Evolutionary conservation across 2,888 invertebrate genomes (phyloP).

Genomic region (Lysandra coridon): DNA sequence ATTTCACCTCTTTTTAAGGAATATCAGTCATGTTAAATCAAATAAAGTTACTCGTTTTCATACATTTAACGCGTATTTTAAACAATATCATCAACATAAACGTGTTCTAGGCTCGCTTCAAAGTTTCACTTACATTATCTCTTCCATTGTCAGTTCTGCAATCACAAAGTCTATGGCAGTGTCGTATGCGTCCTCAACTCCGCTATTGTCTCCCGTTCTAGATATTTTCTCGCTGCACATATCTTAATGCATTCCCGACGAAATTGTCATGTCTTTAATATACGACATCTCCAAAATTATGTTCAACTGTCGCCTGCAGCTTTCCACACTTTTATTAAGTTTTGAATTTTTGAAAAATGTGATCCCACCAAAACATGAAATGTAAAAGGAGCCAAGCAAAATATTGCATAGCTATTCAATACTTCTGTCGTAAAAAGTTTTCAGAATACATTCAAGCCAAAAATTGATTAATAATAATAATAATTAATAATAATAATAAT

Average conservation of each 20-base stretch:
- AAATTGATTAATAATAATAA: too few relatives aligned
- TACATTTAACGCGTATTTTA: too few relatives aligned
- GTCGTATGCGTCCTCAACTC: conserved; percentile 52
- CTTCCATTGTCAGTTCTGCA: not conserved
- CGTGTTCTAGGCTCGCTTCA: not conserved
- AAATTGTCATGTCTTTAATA: conserved; percentile 23
- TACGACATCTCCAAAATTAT: not conserved
- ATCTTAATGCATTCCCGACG: conserved; percentile 55
- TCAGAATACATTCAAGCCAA: too few relatives aligned
- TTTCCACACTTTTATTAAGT: not conserved
- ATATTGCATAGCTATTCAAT: too few relatives aligned
- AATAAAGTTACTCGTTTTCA: too few relatives aligned
- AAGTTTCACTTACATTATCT: not conserved
- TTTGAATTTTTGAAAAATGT: not conserved
- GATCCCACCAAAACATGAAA: too few relatives aligned
- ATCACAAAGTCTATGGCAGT: not conserved
- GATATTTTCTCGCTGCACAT: conserved; percentile 71
- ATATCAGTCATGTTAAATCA: too few relatives aligned
- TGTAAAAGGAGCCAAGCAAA: too few relatives aligned
- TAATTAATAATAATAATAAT: too few relatives aligned
- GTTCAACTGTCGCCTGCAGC: not conserved
- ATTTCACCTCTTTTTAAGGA: too few relatives aligned
- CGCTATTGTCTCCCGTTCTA: conserved; percentile 55
- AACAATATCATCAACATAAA: too few relatives aligned
- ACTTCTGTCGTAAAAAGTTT: too few relatives aligned